Conservation (phyloP, 2,797 vertebrate genomes). For the Luscinia megarhynchos region DNA sequence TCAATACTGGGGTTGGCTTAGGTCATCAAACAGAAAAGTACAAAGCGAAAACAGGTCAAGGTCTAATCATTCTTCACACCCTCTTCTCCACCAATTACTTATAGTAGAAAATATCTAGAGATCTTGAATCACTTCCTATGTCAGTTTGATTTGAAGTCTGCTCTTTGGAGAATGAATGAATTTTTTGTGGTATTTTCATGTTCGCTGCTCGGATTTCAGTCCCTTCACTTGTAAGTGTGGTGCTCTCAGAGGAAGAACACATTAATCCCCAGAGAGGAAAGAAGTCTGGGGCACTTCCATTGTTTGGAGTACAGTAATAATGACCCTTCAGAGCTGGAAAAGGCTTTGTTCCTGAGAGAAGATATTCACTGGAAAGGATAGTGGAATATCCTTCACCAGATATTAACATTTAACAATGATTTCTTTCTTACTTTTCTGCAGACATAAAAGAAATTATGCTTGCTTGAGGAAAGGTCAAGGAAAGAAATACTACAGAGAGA, state of each 20-base stretch:
- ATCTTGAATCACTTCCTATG: background rate
- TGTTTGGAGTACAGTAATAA: background rate
- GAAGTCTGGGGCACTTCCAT: background rate
- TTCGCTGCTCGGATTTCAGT: background rate
- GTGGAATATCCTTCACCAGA: background rate
- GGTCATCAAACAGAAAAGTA: slow-evolving; percentile 20
- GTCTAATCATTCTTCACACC: background rate
- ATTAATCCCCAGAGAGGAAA: background rate
- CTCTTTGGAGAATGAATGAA: background rate
- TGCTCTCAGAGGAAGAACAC: background rate
- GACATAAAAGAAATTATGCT: background rate
- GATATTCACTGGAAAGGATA: background rate
- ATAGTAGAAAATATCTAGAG: background rate
- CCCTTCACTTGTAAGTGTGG: background rate
- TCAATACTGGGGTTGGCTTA: slow-evolving; percentile 2
- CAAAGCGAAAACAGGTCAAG: slow-evolving; percentile 15
- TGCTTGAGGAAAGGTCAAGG: slow-evolving; percentile 1
- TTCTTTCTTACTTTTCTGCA: background rate
- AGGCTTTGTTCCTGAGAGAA: background rate
- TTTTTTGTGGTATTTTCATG: slow-evolving; percentile 7
- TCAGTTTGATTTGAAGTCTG: background rate
- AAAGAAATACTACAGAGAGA: slow-evolving; percentile 3
- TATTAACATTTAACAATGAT: slow-evolving; percentile 22
- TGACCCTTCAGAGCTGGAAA: background rate
- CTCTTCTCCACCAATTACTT: background rate